These are phyloP conservation scores for Paracentrotus lividus DNA, from an alignment of 53 echinoderm and acorn worm genomes.

Conservation along the genomic window DNA sequence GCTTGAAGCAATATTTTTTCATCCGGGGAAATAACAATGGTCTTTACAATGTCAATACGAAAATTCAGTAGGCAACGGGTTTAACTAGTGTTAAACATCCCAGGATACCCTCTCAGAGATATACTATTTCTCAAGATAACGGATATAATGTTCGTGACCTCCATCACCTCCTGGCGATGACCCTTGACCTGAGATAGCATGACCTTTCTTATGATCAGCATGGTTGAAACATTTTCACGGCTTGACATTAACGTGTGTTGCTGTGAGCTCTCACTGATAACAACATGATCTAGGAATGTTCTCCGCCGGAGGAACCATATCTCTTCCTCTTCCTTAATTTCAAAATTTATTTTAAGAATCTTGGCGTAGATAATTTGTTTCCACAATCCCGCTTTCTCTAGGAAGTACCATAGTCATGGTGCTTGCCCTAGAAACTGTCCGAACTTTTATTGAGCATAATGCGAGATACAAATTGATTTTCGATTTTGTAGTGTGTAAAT, in stretches of 20 bases:
- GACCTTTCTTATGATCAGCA: slow-evolving; percentile 46
- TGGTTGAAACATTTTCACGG: slow-evolving; percentile 30
- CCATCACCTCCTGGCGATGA: slow-evolving; percentile 13
- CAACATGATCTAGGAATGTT: slow-evolving; percentile 37
- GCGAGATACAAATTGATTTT: too few species aligned
- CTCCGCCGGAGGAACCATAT: too few species aligned
- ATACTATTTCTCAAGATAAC: slow-evolving; percentile 8
- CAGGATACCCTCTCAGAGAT: neutral
- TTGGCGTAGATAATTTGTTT: too few species aligned
- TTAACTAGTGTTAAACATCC: slow-evolving; percentile 19
- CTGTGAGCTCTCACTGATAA: slow-evolving; percentile 4
- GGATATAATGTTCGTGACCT: slow-evolving; percentile 42
- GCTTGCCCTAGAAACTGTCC: too few species aligned
- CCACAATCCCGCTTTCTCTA: too few species aligned
- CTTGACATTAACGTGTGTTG: neutral
- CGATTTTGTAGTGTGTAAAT: too few species aligned
- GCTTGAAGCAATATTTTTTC: too few species aligned
- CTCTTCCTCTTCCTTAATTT: neutral
- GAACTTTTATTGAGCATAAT: neutral
- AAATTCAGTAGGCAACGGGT: too few species aligned
- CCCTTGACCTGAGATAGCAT: slow-evolving; percentile 47
- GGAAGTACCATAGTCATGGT: too few species aligned
- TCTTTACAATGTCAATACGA: too few species aligned
- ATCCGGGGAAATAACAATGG: too few species aligned
- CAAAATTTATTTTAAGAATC: neutral